Conservation (phyloP, 2,888 invertebrate genomes). For the Drosophila meridiana region DNA sequence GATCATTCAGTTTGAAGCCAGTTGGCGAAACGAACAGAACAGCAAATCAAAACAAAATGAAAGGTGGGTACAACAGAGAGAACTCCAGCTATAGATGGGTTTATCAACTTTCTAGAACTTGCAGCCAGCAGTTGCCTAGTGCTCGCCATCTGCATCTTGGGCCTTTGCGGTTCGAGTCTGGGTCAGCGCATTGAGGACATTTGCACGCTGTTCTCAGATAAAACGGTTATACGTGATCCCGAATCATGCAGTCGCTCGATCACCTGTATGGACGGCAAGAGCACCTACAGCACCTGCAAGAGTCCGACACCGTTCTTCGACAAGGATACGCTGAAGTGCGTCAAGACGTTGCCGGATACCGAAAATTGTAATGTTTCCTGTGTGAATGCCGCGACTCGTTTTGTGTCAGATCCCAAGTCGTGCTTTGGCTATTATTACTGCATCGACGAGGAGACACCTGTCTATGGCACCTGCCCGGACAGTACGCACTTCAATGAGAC, state of each 20-base stretch:
- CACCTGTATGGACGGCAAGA: constrained; percentile 62
- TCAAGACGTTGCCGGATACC: constrained; percentile 8
- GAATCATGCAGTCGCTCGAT: constrained; percentile 74
- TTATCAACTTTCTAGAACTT: constrained; percentile 3
- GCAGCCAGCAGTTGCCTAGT: constrained; percentile 20
- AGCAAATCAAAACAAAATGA: constrained; percentile 22
- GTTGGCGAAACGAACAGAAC: background rate
- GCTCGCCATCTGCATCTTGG: background rate
- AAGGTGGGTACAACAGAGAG: constrained; percentile 12
- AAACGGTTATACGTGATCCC: constrained; percentile 76
- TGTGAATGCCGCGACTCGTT: constrained; percentile 12
- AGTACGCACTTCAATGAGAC: constrained; percentile 59
- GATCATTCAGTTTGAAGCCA: constrained; percentile 27
- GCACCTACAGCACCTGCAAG: constrained; percentile 53
- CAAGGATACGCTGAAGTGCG: constrained; percentile 57
- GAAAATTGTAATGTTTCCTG: constrained; percentile 59
- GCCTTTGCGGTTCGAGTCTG: background rate
- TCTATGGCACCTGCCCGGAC: constrained; percentile 54
- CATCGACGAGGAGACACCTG: constrained; percentile 37
- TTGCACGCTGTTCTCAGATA: constrained; percentile 69
- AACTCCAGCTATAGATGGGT: background rate
- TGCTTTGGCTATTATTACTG: constrained; percentile 74
- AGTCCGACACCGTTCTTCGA: constrained; percentile 61
- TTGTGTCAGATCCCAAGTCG: constrained; percentile 61
- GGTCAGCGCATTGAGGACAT: constrained; percentile 57